A percentile compares a stretch with the other conserved stretches of the same genome.
Conservation (phyloP, 2,888 invertebrate species). For the Caenorhabditis sp. region DNA sequence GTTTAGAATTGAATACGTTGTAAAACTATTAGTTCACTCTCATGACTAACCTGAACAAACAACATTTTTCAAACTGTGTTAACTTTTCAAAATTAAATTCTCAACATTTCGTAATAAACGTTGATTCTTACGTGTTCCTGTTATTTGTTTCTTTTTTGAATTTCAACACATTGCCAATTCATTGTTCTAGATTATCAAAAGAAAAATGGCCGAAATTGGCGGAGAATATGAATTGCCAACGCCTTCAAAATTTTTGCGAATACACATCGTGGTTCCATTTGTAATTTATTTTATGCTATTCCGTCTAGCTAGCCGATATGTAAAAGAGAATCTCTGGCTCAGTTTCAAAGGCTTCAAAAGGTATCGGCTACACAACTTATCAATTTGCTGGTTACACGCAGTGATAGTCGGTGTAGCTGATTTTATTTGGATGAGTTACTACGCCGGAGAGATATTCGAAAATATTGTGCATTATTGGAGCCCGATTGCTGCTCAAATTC, state of each 20-base stretch:
- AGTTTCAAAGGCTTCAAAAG: slow-evolving; percentile 57
- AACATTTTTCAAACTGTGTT: background rate
- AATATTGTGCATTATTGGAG: slow-evolving; percentile 56
- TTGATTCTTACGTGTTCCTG: slow-evolving; percentile 22
- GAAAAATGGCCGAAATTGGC: slow-evolving; percentile 16
- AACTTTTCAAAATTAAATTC: background rate
- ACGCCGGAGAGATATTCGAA: slow-evolving; percentile 52
- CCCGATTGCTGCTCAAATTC: slow-evolving; percentile 49
- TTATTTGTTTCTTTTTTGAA: background rate
- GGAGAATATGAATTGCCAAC: background rate
- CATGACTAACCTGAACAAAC: background rate
- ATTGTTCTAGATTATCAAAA: background rate
- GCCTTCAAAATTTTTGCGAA: background rate
- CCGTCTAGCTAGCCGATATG: slow-evolving; percentile 38
- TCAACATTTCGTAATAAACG: slow-evolving; percentile 15
- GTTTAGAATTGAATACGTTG: too few species aligned
- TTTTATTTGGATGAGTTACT: slow-evolving; percentile 40
- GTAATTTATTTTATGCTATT: slow-evolving; percentile 52
- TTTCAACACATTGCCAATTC: too few species aligned
- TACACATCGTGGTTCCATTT: slow-evolving; percentile 41
- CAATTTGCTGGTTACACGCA: slow-evolving; percentile 62
- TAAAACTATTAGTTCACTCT: too few species aligned
- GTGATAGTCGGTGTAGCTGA: slow-evolving; percentile 53
- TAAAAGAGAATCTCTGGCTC: slow-evolving; percentile 50
- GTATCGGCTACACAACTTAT: slow-evolving; percentile 64